Conservation (phyloP, 2,113 vertebrate genomes). For the Salvelinus alpinus region DNA sequence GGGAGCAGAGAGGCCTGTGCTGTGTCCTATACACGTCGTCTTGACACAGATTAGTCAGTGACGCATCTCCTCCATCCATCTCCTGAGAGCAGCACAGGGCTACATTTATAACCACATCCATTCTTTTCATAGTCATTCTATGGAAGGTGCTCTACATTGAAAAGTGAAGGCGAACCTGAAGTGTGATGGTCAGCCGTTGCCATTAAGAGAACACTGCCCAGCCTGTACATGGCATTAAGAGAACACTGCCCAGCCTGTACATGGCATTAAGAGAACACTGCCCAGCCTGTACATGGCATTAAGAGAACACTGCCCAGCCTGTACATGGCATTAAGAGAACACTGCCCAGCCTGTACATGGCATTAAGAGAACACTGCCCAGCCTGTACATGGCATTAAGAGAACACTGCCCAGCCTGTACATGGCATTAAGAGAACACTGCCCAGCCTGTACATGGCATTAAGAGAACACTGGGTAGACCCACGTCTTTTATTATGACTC, state of each 20-base stretch:
- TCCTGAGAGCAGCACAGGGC: slow-evolving; percentile 47
- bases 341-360: slow-evolving; percentile 11
- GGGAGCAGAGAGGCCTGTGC: background rate
- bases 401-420: background rate
- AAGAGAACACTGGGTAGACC: background rate
- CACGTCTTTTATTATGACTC: background rate
- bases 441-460: no score
- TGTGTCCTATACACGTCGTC: slow-evolving; percentile 21
- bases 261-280: no score
- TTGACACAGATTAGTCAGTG: slow-evolving; percentile 65
- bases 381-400: no score
- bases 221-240: slow-evolving; percentile 23
- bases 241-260: no score
- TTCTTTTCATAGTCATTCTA: slow-evolving; percentile 40
- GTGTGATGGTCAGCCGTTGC: background rate
- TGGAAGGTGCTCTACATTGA: slow-evolving; percentile 54
- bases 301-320: background rate
- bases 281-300: slow-evolving; percentile 19
- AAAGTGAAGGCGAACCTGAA: background rate
- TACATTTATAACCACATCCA: slow-evolving; percentile 53
- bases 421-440: slow-evolving; percentile 18
- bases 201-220: background rate
- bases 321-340: no score
- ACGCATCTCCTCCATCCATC: slow-evolving; percentile 37
- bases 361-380: background rate